Base-by-base conservation (phyloP, 2,113 vertebrate genomes). In the Mirza zaza region DNA sequence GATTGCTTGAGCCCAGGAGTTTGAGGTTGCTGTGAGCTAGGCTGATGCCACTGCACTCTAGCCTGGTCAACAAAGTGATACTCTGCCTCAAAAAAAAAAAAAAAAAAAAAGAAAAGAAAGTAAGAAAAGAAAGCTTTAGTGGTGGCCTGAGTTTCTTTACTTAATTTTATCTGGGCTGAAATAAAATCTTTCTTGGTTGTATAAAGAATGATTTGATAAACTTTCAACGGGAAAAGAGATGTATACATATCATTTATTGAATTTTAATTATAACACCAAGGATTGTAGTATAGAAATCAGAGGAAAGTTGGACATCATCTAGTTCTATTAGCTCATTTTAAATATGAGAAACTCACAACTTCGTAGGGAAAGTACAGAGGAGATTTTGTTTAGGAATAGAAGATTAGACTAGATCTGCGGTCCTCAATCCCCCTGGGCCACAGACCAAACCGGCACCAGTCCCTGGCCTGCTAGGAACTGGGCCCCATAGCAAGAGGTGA, bases 211-310 rank as follows among this genome's bases (percentile, higher is more conserved):
- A 92, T 67, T 94, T 89, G 73, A 86, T 86, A 93, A 70, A 90
- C 13, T 77, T 91, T 93, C n/a, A 91, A 12, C 63, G n/a, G 29
- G 20, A 81, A 85, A 91, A 71, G 27, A 70, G n/a, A 65, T 79
- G 4, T 52, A 73, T 94, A 75, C 2, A 75, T 80, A 75, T 36
- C 0, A 63, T 32, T 87, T 45, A 83, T n/a, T 63, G 7, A 87
- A 83, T 87, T 95, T 91, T 76, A 80, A 82, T 80, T 42, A 73
- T n/a, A 93, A 12, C 71, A 55, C 10, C 55, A 80, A 63, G 4
- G 23, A 93, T 68, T 94, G 95, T 83, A 93, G 63, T 93, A 94
- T 83, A 70, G 50, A 67, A 92, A 82, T 59, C 9, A 55, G n/a
- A 88, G 32, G 45, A 92, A 80, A 65, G 34, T 82, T 73, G 68